Evolutionary conservation across 92 coral and sea anemone species (phyloP).

Genomic region (Porites lobata): DNA sequence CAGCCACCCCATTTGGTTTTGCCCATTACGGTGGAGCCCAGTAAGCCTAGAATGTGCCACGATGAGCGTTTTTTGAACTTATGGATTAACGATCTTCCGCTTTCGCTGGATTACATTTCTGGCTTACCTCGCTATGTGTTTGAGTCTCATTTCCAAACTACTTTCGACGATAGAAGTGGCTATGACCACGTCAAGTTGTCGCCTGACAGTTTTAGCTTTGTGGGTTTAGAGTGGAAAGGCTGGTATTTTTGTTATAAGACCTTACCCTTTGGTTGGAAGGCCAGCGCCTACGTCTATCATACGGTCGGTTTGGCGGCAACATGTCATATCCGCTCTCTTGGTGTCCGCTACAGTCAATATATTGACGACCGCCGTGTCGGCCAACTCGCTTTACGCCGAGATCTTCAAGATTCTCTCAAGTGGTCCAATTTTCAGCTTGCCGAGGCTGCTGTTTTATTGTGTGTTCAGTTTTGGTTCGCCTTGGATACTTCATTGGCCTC

Average conservation of each 20-base stretch:
- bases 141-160: constrained; percentile 3
- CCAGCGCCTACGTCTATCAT: constrained; percentile 61
- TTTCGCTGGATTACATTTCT: not conserved
- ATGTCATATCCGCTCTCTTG: constrained; percentile 46
- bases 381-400: constrained; percentile 26
- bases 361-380: constrained; percentile 67
- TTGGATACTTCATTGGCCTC: constrained; percentile 56
- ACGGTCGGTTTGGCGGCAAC: constrained; percentile 50
- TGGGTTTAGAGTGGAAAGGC: constrained; percentile 48
- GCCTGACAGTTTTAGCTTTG: constrained; percentile 1
- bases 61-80: not conserved
- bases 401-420: not conserved
- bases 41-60: not conserved
- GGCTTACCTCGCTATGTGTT: not conserved
- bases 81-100: not conserved
- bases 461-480: constrained; percentile 7
- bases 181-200: constrained; percentile 42
- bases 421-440: constrained; percentile 32
- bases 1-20: no score
- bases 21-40: not conserved
- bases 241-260: constrained; percentile 56
- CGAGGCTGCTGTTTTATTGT: constrained; percentile 32
- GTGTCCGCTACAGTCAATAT: constrained; percentile 59
- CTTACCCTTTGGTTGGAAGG: constrained; percentile 62
- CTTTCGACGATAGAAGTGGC: constrained; percentile 46